phyloP scores from a whole-genome alignment of 2,113 vertebrate species.

The Procavia capensis region DNA sequence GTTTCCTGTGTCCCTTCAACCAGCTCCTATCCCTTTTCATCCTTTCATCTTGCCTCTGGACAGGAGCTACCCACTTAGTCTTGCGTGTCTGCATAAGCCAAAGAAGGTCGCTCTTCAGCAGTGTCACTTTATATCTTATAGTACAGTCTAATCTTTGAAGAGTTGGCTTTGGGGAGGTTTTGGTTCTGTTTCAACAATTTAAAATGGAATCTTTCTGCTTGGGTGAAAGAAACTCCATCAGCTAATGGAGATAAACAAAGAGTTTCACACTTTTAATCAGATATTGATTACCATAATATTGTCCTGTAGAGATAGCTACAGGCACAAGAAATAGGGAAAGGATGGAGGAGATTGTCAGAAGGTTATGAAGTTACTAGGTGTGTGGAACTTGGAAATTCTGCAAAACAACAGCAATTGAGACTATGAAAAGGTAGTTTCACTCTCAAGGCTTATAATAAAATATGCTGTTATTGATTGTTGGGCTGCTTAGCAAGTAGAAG shows the following conservation, averaged over 20 bases:
- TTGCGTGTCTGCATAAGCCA: no score
- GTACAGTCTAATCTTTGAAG: no score
- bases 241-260: slow-evolving; percentile 78
- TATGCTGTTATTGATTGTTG: not conserved
- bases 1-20: no score
- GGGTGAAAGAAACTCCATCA: slow-evolving; percentile 72
- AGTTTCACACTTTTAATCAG: slow-evolving; percentile 77
- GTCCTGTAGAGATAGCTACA: slow-evolving; percentile 72
- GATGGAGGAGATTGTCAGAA: slow-evolving; percentile 33
- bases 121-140: no score
- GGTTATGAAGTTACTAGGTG: slow-evolving; percentile 4
- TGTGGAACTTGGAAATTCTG: not conserved
- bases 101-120: no score
- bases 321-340: not conserved
- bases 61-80: no score
- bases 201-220: not conserved
- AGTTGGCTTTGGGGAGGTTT: no score
- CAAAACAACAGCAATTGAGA: not conserved
- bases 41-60: no score
- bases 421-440: not conserved
- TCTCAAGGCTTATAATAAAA: not conserved
- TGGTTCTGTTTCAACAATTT: not conserved
- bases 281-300: slow-evolving; percentile 79
- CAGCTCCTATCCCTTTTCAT: no score
- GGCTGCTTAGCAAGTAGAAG: not conserved